A percentile compares a stretch with the other conserved stretches of the same genome.
phyloP scores from a whole-genome alignment of 1,140 invertebrate genomes.

The Psilanteris sp. region DNA sequence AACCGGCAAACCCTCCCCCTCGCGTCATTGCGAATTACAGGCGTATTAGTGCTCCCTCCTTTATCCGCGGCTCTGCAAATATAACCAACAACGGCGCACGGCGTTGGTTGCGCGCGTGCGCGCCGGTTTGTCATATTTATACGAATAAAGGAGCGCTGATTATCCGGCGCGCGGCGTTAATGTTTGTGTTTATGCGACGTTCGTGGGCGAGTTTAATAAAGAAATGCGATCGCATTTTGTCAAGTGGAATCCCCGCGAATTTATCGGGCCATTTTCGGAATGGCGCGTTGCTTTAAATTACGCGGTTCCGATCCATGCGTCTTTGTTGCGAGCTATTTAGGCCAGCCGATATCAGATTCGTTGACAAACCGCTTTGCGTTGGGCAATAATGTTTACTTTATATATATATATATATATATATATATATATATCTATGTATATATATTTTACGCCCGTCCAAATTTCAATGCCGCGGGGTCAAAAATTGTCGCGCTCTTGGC shows the following conservation, averaged over 20 bases:
- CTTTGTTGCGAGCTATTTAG: slow-evolving; percentile 16
- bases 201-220: slow-evolving; percentile 49
- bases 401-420: no score
- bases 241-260: slow-evolving; percentile 41
- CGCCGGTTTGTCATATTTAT: slow-evolving; percentile 8
- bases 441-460: no score
- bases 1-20: slow-evolving; percentile 29
- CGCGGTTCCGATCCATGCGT: neutral
- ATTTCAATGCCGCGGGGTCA: no score
- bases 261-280: slow-evolving; percentile 41
- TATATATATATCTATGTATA: no score
- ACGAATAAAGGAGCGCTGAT: slow-evolving; percentile 38
- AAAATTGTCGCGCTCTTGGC: no score
- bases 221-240: slow-evolving; percentile 61
- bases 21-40: slow-evolving; percentile 66
- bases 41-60: slow-evolving; percentile 47
- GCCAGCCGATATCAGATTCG: no score
- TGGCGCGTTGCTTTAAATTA: slow-evolving; percentile 39
- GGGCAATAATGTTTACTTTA: no score
- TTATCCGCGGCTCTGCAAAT: no score
- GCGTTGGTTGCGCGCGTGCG: slow-evolving; percentile 26
- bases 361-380: no score
- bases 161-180: slow-evolving; percentile 29
- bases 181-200: slow-evolving; percentile 55
- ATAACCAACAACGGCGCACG: no score